Evolutionary conservation across 2,888 invertebrate genomes (phyloP).

Genomic region (Drosophila atroscutellata): DNA sequence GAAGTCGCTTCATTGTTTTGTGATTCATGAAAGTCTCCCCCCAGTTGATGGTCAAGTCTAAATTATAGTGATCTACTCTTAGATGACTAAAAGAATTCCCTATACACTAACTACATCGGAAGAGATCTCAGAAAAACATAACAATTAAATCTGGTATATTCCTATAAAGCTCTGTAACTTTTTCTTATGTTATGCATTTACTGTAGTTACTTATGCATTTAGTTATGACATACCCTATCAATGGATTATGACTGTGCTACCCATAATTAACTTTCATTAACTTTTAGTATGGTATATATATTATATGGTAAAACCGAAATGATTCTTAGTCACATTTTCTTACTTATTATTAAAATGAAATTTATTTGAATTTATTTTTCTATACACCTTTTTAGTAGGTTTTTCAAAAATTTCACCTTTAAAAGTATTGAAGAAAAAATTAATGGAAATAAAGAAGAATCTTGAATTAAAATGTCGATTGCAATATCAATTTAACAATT

Average conservation of each 20-base stretch:
- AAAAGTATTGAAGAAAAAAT: background rate
- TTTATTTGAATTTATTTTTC: background rate
- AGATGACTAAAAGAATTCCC: background rate
- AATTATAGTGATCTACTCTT: conserved; percentile 20
- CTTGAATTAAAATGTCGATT: background rate
- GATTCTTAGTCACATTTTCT: background rate
- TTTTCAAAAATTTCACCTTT: background rate
- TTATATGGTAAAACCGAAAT: background rate
- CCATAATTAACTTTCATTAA: background rate
- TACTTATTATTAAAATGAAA: background rate
- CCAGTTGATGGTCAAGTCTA: conserved; percentile 47
- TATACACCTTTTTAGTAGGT: background rate
- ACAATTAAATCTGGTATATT: background rate
- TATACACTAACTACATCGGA: background rate
- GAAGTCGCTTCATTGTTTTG: conserved; percentile 51
- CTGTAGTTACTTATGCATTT: background rate
- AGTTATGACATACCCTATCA: background rate
- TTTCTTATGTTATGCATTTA: background rate
- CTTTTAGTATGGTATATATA: background rate
- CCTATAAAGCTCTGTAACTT: background rate
- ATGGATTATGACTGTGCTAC: background rate
- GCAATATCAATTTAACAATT: background rate
- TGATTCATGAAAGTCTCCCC: conserved; percentile 75
- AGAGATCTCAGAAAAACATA: background rate
- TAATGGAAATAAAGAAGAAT: background rate